These are phyloP conservation scores for Cyclophora punctaria DNA, from an alignment of 2,888 invertebrate species.

Conservation along the genomic window DNA sequence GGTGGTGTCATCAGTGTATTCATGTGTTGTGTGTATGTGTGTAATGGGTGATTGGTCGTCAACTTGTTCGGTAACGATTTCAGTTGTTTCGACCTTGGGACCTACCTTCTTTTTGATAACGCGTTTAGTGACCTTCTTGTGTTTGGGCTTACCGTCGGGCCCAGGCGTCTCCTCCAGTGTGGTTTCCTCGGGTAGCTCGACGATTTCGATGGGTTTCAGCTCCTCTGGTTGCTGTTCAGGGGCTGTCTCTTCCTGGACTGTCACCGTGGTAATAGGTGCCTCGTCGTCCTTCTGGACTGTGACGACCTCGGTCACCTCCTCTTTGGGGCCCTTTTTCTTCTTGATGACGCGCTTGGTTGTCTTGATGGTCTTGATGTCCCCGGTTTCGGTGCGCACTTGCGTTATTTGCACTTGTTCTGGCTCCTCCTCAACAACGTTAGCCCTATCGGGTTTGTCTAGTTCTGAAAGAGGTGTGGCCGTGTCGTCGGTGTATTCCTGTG, in stretches of 20 bases:
- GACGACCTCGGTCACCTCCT: conserved; percentile 8
- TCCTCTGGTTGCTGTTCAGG: background rate
- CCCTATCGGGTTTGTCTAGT: background rate
- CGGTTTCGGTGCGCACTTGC: conserved; percentile 25
- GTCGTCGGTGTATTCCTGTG: conserved; percentile 23
- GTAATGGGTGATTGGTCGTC: conserved; percentile 25
- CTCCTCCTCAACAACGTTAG: conserved; percentile 8
- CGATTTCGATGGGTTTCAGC: background rate
- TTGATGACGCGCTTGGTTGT: conserved; percentile 22
- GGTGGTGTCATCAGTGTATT: conserved; percentile 3
- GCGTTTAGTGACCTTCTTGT: conserved; percentile 12
- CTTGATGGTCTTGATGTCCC: conserved; percentile 12
- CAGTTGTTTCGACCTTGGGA: conserved; percentile 33
- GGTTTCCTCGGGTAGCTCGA: background rate
- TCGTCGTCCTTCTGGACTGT: conserved; percentile 32
- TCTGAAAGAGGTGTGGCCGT: conserved; percentile 7
- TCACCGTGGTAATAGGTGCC: conserved; percentile 12
- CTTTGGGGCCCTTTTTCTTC: conserved; percentile 12
- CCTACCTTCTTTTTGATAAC: conserved; percentile 31
- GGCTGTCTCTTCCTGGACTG: background rate
- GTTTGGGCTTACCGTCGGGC: background rate
- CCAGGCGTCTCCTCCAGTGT: background rate
- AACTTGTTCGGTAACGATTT: conserved; percentile 35
- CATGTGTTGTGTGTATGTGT: conserved; percentile 10
- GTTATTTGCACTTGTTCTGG: conserved; percentile 2